Conservation (phyloP, 2,113 vertebrate species). For the Genyomyrus donnyi region DNA sequence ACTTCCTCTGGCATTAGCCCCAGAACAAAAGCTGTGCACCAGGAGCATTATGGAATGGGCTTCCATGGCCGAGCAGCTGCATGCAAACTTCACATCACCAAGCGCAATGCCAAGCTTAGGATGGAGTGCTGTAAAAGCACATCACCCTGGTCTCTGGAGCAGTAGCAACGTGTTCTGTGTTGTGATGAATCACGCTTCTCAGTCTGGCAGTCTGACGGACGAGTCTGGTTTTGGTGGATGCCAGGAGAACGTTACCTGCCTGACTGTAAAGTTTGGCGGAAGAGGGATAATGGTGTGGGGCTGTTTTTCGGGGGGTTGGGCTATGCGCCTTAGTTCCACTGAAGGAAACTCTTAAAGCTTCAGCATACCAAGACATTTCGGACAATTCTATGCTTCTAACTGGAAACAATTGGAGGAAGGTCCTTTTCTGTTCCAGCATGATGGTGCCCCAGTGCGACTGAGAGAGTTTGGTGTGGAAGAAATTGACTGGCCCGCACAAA, state of each 20-base stretch:
- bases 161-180: neutral
- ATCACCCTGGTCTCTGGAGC: neutral
- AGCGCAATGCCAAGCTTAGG: neutral
- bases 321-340: neutral
- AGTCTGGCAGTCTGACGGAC: neutral
- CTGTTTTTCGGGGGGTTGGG: neutral
- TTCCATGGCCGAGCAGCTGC: neutral
- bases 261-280: neutral
- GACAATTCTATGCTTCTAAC: neutral
- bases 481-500: neutral
- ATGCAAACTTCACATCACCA: neutral
- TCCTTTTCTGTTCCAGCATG: neutral
- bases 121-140: neutral
- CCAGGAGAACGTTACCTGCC: neutral
- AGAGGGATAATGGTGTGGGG: neutral
- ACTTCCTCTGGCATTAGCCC: neutral
- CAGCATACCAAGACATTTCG: neutral
- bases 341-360: neutral
- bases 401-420: neutral
- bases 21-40: neutral
- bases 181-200: neutral
- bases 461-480: neutral
- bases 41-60: neutral
- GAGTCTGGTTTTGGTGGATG: neutral
- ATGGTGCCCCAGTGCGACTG: neutral